phyloP scores from a whole-genome alignment of 2,113 vertebrate genomes.

The Plecturocebus donacophilus region DNA sequence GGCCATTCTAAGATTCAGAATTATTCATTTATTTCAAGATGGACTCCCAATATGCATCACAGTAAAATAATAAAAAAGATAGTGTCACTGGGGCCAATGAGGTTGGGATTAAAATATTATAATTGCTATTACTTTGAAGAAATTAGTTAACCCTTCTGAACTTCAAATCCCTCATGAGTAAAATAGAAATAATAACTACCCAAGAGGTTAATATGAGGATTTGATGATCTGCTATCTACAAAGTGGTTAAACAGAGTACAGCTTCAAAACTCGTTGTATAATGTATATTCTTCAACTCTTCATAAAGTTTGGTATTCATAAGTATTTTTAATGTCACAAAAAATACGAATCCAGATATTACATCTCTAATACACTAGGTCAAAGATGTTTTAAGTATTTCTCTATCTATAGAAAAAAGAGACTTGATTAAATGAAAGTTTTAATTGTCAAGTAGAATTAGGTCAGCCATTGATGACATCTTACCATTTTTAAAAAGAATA shows the following conservation, averaged over 20 bases:
- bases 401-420: neutral
- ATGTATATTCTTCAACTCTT: conserved; percentile 25
- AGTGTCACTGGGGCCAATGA: neutral
- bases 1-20: neutral
- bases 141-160: neutral
- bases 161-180: neutral
- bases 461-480: neutral
- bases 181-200: neutral
- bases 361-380: neutral
- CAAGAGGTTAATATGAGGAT: neutral
- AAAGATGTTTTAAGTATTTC: neutral
- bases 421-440: neutral
- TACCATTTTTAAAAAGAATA: neutral
- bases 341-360: neutral
- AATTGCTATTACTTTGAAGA: neutral
- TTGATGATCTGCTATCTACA: neutral
- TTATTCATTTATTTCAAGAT: neutral
- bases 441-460: neutral
- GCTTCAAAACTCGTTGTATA: neutral
- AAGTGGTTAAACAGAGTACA: neutral
- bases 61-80: neutral
- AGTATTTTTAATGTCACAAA: neutral
- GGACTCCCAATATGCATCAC: neutral
- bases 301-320: neutral
- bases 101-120: neutral